phyloP scores from a whole-genome alignment of 2,888 invertebrate species.

The Leucophenga montana region DNA sequence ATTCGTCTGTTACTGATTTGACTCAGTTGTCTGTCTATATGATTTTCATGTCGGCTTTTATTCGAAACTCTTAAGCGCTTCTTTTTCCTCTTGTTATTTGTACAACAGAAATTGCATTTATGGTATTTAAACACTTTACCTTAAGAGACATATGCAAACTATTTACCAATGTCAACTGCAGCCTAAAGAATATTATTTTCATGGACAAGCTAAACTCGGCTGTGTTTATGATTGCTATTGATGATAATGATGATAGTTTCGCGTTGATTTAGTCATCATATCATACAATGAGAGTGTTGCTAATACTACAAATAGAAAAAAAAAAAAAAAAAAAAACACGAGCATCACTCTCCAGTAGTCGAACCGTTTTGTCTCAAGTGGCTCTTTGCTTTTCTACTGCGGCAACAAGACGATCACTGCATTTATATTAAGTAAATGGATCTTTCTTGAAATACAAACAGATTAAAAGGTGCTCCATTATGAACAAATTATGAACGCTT shows the following conservation, averaged over 20 bases:
- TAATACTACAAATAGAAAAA: no score
- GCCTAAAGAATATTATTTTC: not conserved
- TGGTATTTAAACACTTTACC: not conserved
- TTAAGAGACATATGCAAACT: conserved; percentile 17
- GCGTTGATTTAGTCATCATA: not conserved
- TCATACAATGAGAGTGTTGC: not conserved
- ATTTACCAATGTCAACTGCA: conserved; percentile 33
- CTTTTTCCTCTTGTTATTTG: conserved; percentile 14
- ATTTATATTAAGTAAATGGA: no score
- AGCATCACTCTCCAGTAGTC: no score
- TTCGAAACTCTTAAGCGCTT: no score
- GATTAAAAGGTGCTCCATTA: no score
- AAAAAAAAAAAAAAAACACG: no score
- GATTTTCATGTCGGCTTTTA: conserved; percentile 13
- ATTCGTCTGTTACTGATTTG: conserved; percentile 40
- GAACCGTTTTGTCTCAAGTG: conserved; percentile 55
- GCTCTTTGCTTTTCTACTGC: not conserved
- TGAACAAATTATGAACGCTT: no score
- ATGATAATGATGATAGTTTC: not conserved
- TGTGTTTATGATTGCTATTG: not conserved
- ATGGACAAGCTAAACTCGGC: not conserved
- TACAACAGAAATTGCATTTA: not conserved
- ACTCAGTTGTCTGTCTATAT: conserved; percentile 30
- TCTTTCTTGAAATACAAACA: no score
- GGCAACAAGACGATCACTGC: no score